Evolutionary conservation across 2,888 invertebrate genomes (phyloP), one percentile per base, ranked within the genome.

Genomic region (Lycocerus yunnanus): DNA sequence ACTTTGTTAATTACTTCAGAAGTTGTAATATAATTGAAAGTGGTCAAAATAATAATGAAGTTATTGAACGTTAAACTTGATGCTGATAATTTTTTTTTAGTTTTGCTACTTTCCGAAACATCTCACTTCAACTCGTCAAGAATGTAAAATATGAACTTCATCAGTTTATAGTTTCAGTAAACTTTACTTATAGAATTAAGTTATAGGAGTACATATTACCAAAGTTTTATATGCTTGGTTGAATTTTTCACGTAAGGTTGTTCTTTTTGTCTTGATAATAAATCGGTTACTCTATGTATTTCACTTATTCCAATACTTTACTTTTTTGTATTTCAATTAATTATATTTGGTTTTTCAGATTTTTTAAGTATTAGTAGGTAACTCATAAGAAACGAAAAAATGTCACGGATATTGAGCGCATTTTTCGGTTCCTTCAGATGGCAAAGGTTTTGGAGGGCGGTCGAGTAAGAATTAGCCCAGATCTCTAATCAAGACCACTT

Each of bases 1-100:
- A 75, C 72, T 75, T 75, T 68, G 72, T 75, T 75, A 75, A 73
- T 75, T 75, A 75, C 70, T 15, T 43, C 66, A 68, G 66, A 74
- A 68, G 58, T 68, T 68, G 43, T 72, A 69, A 58, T 68, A 72
- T 68, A 69, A 72, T 69, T 61, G 66, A 66, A 69, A 61, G 69
- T 63, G 61, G 61, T 63, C 61, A 66, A 66, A 18, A 71, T 66
- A 71, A 74, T 74, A 74, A 74, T 43, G 60, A 58, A 71, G 59
- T 71, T 74, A 71, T 74, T 63, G 65, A 63, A 63, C 61, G 13
- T 11, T 60, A n/a, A 63, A 18, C 61, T 18, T 16, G 61, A n/a
- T 20, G 61, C 20, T 13, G 61, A 63, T 18, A 18, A 18, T 63
- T 13, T 63, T 63, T 16, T 63, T 18, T 63, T 63, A 43, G 43